Base-by-base conservation (phyloP, 2,797 vertebrate species). In the Anolis apletophallus region DNA sequence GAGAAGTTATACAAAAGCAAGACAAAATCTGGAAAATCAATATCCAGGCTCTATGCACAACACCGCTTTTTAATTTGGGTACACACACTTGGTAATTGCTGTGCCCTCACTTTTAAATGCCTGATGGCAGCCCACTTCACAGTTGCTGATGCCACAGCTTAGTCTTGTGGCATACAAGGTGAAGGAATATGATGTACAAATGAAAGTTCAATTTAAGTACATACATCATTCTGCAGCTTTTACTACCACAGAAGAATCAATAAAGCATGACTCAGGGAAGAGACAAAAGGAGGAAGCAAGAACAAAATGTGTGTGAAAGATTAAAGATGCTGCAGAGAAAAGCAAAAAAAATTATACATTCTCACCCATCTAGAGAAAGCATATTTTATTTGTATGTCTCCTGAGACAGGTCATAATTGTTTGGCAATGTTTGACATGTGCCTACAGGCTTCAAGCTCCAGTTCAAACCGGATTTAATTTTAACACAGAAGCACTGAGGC, bases 121-220 rank as follows among this genome's bases (percentile, higher is more conserved):
- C 64, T 94, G 81, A 85, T 81, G 75, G 78, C 87, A 74, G 89
- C 6, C 88, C 81, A 52, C 36, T 89, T 93, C 83, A 88, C 46
- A 91, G 85, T 72, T 88, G 1, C 73, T 87, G 69, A 89, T 85
- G 50, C 68, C 34, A 80, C 67, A 81, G 57, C 29, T 84, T 81
- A 55, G 52, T 93, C 88, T 94, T 83, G 88, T 5, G 78, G 57
- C 89, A 92, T 85, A 90, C 55, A 94, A 89, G 85, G 88, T 92
- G 87, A 88, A 92, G 92, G 92, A 92, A 89, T 83, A 92, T 91
- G 85, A 91, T 83, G 87, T 86, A 87, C 85, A 94, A 94, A 94
- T 84, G 16, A 72, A 90, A 93, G 78, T 89, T 85, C 50, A 89
- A 71, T 89, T 87, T 87, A 29, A 91, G 78, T 80, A 79, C 11